Conservation (phyloP, 2,888 invertebrate genomes). For the Ophion ventricosus region DNA sequence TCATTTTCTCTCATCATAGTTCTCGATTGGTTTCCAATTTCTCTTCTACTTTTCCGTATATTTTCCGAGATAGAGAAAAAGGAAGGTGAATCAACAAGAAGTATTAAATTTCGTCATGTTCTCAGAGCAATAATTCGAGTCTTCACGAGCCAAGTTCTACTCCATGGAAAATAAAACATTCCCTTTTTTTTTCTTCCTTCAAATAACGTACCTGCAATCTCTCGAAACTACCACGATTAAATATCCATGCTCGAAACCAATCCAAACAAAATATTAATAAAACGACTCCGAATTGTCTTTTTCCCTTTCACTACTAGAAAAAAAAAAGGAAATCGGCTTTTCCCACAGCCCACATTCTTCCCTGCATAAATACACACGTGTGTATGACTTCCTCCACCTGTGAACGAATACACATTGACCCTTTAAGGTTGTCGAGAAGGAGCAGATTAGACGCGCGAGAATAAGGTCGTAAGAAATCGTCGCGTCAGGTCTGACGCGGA, state of each 20-base stretch:
- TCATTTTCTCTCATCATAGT: neutral
- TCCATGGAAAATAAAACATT: too few relatives aligned
- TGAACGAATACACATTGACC: neutral
- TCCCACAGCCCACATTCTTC: neutral
- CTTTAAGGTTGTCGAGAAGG: neutral
- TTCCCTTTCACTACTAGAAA: neutral
- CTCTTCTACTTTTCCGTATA: neutral
- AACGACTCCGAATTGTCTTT: neutral
- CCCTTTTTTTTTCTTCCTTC: too few relatives aligned
- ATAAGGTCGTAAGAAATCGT: too few relatives aligned
- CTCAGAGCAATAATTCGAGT: too few relatives aligned
- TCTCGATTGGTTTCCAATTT: constrained; percentile 1
- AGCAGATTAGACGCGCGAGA: neutral
- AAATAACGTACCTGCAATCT: too few relatives aligned
- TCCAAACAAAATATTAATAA: neutral
- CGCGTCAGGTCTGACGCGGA: neutral
- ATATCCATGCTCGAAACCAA: too few relatives aligned
- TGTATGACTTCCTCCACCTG: neutral
- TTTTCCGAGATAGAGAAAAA: neutral
- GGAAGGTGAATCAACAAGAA: neutral
- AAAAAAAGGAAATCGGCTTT: neutral
- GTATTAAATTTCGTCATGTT: too few relatives aligned
- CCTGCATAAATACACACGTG: neutral
- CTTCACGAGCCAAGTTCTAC: too few relatives aligned
- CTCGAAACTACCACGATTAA: too few relatives aligned